These are phyloP conservation scores for Sarcoramphus papa DNA, from an alignment of 2,797 vertebrate genomes.

Conservation along the genomic window DNA sequence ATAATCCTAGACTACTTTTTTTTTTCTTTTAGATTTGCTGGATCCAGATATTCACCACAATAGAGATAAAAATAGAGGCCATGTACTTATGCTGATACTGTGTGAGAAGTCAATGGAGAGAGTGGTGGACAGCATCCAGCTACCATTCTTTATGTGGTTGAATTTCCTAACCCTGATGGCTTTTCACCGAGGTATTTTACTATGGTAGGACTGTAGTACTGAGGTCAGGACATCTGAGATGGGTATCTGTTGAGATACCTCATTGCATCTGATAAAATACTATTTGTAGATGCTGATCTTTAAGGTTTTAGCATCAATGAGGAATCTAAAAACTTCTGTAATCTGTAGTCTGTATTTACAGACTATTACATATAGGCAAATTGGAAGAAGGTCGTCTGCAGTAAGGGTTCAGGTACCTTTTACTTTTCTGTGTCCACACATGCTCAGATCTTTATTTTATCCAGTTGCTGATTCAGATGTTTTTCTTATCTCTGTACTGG, in stretches of 20 bases:
- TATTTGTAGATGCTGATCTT: background rate
- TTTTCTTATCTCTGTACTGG: background rate
- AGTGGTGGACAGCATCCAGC: background rate
- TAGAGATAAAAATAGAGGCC: background rate
- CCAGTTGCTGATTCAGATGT: background rate
- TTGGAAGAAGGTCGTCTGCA: background rate
- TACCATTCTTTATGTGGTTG: background rate
- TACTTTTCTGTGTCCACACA: background rate
- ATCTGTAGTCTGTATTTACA: background rate
- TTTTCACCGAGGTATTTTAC: background rate
- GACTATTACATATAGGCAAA: fast-evolving
- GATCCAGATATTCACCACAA: background rate
- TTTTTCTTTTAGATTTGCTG: background rate
- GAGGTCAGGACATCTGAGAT: background rate
- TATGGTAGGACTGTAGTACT: background rate
- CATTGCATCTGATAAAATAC: background rate
- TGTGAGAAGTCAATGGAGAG: background rate
- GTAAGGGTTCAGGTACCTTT: background rate
- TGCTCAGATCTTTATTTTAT: background rate
- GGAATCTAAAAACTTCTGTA: background rate
- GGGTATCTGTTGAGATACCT: background rate
- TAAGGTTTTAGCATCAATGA: background rate
- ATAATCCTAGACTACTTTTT: background rate
- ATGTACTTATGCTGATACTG: background rate
- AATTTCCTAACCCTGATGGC: background rate